Conservation (phyloP, 2,113 vertebrate genomes). For the Mungos mungo region DNA sequence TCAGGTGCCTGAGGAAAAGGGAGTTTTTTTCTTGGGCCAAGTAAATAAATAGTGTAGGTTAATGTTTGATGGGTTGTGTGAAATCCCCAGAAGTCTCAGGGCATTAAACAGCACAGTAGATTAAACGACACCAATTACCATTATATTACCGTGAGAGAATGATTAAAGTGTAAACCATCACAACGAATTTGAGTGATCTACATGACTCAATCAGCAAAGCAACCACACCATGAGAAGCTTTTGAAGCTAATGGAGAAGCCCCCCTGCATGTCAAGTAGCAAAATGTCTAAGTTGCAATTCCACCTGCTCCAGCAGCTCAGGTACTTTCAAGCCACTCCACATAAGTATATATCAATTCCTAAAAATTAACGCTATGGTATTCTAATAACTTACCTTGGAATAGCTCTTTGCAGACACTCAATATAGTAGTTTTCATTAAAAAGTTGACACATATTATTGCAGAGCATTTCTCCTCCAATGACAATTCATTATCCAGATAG, state of each 20-base stretch:
- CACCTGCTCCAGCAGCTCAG: background rate
- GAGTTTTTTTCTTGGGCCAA: conserved; percentile 52
- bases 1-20: background rate
- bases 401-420: conserved; percentile 52
- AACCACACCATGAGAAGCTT: background rate
- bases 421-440: conserved; percentile 64
- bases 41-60: conserved; percentile 55
- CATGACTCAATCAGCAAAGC: conserved; percentile 14
- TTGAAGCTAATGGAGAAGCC: background rate
- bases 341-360: conserved; percentile 5
- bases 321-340: background rate
- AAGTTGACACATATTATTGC: conserved; percentile 56
- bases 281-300: background rate
- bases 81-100: conserved; percentile 71
- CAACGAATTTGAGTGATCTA: conserved; percentile 64
- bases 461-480: conserved; percentile 31
- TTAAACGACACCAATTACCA: conserved; percentile 79
- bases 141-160: conserved; percentile 78
- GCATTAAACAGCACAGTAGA: conserved; percentile 78
- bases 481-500: conserved; percentile 38
- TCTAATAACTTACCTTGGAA: conserved; percentile 41
- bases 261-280: background rate
- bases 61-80: conserved; percentile 67
- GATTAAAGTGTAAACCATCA: conserved; percentile 80
- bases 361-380: background rate